phyloP scores from a whole-genome alignment of 2,888 invertebrate species.

The Elegia similella region DNA sequence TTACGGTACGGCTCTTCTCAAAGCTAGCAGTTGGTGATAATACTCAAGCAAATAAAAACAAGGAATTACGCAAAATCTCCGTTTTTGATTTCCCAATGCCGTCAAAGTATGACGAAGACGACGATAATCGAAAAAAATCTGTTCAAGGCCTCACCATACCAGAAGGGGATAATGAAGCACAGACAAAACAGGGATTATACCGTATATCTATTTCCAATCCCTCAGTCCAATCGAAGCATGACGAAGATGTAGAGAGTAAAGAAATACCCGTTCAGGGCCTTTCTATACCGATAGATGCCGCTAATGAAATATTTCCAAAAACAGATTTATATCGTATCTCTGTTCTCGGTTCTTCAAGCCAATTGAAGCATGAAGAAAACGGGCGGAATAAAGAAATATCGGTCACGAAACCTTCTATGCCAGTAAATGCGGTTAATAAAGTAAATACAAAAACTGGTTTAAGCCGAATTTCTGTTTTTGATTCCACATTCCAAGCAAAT shows the following conservation, averaged over 20 bases:
- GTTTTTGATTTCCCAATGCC: too few species aligned
- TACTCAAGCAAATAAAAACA: too few species aligned
- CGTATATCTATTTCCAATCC: too few species aligned
- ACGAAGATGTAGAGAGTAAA: not conserved
- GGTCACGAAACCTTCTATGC: not conserved
- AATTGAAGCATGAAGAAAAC: too few species aligned
- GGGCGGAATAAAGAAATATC: not conserved
- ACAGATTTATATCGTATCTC: too few species aligned
- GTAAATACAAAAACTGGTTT: not conserved
- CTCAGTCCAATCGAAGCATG: not conserved
- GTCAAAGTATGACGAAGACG: too few species aligned
- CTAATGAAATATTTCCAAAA: not conserved
- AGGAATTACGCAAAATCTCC: too few species aligned
- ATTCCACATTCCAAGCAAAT: not conserved
- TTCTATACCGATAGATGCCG: not conserved
- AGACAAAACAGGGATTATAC: too few species aligned
- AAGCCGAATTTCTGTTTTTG: not conserved
- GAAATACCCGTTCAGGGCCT: not conserved
- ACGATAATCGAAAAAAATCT: not conserved
- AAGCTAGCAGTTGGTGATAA: too few species aligned
- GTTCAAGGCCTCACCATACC: not conserved
- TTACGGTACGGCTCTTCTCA: too few species aligned
- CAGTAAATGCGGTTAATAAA: not conserved
- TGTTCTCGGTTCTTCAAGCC: too few species aligned
- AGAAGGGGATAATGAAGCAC: not conserved